Evolutionary conservation across 2,888 invertebrate genomes (phyloP), one percentile per base, ranked within the genome.

Genomic region (Drosophila prolongata): DNA sequence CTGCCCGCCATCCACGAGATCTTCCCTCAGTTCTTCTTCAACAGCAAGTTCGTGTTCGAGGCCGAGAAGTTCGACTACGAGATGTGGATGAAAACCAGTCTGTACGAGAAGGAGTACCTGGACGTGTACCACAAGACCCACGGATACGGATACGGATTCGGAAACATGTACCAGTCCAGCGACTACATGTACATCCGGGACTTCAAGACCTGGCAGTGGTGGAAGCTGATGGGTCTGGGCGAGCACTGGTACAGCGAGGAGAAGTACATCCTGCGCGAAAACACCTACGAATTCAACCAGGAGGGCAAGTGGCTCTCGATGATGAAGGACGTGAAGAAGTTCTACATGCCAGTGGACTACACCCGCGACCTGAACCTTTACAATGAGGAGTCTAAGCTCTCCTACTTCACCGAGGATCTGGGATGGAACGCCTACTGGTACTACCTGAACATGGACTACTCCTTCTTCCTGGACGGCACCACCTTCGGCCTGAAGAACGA

Each of bases 1-100:
- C 91, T 96, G 10, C 96, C 96, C 14, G 94, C 96, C 52, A 93
- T 95, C 59, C 95, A 96, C 86, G 96, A 96, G 91, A 93, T 96
- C 71, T 94, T 95, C 90, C 96, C 96, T 0, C 94, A 95, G 77
- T 94, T 94, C 91, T 96, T 95, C 93, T 94, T 95, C 90, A 95
- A 95, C 87, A 93, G 94, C 60, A 94, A 95, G 85, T 93, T 95
- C 66, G 94, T 96, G 90, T 93, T 94, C 44, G 93, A 95, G 67
- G 95, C 95, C 6, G 94, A 95, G 78, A 89, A 92, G 69, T 92
- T 85, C 94, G 94, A 89, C 92, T 94, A 75, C 92, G 93, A 85
- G 93, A 79, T 82, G 60, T 90, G 76, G 78, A 79, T 64, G 60
- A 93, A 93, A 90, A 93, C 53, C 92, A 94, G 38, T 92, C 93